These are phyloP conservation scores for Acropternis orthonyx DNA, from an alignment of 2,797 vertebrate genomes.

Conservation along the genomic window DNA sequence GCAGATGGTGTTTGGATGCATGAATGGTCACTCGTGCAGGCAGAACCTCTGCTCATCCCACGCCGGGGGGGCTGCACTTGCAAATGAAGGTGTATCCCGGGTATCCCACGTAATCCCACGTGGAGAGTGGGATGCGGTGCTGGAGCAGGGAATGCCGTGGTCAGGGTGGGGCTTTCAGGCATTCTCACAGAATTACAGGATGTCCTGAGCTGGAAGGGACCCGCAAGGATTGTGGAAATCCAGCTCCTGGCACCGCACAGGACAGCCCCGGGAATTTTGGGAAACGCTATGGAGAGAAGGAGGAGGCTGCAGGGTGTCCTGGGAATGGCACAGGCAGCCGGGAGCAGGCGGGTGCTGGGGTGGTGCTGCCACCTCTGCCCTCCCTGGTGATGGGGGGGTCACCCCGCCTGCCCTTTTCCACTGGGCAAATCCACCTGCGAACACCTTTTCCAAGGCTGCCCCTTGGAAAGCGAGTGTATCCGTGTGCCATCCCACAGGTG, in stretches of 20 bases:
- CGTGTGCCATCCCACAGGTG: rapidly evolving
- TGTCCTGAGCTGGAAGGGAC: rapidly evolving
- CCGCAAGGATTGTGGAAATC: neutral
- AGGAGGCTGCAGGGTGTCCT: neutral
- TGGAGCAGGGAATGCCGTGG: rapidly evolving
- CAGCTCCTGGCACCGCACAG: neutral
- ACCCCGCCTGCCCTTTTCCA: neutral
- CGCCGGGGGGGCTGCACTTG: neutral
- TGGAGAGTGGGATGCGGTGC: rapidly evolving
- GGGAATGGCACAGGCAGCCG: rapidly evolving
- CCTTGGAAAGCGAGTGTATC: neutral
- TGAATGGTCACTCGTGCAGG: neutral
- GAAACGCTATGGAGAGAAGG: rapidly evolving
- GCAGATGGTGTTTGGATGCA: constrained; percentile 4
- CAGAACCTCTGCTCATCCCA: neutral
- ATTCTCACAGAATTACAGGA: rapidly evolving
- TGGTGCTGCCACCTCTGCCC: neutral
- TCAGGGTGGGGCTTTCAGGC: rapidly evolving
- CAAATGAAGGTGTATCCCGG: neutral
- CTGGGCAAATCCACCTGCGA: rapidly evolving
- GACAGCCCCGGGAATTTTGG: neutral
- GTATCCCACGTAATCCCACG: neutral
- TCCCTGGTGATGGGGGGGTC: neutral
- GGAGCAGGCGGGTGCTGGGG: rapidly evolving
- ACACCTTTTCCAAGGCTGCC: rapidly evolving